phyloP scores from a whole-genome alignment of 64 coral and sea anemone species.

The Montipora cactus region DNA sequence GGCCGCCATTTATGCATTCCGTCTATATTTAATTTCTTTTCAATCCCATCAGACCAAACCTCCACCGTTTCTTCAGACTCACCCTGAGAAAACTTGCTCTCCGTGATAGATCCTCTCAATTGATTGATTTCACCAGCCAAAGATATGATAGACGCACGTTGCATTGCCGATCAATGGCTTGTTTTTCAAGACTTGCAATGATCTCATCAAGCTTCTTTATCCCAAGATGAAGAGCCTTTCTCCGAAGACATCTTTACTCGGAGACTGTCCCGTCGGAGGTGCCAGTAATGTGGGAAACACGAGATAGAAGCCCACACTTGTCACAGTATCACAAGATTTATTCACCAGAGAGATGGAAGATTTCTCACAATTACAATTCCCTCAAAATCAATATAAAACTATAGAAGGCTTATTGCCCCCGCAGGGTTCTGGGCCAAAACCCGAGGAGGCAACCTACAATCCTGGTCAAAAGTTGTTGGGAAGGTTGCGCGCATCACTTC shows the following conservation, averaged over 20 bases:
- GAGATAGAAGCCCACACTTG: constrained; percentile 1
- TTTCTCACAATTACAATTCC: too few species aligned
- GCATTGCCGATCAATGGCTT: neutral
- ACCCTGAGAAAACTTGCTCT: neutral
- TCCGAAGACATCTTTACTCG: neutral
- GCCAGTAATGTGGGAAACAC: constrained; percentile 8
- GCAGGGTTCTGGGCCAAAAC: too few species aligned
- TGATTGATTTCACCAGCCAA: neutral
- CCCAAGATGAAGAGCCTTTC: neutral
- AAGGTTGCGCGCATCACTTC: too few species aligned
- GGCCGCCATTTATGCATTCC: too few species aligned
- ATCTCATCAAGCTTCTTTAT: neutral
- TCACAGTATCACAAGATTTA: neutral
- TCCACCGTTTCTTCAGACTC: neutral
- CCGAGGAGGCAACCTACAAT: too few species aligned
- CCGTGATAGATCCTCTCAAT: neutral
- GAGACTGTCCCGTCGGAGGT: constrained; percentile 8
- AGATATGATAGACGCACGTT: neutral
- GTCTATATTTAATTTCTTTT: neutral
- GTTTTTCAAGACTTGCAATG: neutral
- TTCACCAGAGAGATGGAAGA: too few species aligned
- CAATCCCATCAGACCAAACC: neutral
- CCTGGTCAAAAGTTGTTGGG: too few species aligned
- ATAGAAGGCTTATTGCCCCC: too few species aligned
- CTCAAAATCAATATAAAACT: too few species aligned